Conservation (phyloP, 2,797 vertebrate species). For the Varecia variegata region DNA sequence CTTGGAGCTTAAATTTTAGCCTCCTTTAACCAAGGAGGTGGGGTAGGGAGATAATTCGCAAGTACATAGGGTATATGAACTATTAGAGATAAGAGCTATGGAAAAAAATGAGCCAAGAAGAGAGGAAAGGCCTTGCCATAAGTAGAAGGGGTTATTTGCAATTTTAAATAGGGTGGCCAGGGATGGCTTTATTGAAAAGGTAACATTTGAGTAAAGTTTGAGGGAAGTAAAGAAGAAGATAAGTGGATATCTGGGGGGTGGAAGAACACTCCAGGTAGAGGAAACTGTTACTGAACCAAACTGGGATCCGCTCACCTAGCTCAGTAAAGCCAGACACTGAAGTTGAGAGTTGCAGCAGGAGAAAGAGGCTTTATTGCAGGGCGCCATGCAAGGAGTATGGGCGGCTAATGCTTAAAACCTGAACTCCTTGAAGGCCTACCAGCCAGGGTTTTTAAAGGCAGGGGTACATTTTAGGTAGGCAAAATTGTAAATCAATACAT, state of each 20-base stretch:
- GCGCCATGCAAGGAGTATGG: background rate
- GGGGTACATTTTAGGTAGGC: background rate
- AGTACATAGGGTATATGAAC: background rate
- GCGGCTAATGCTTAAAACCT: background rate
- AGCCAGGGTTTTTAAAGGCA: background rate
- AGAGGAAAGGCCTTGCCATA: background rate
- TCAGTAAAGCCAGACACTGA: background rate
- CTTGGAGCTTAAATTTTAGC: background rate
- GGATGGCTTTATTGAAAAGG: background rate
- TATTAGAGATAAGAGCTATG: conserved; percentile 16
- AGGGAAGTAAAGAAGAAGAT: background rate
- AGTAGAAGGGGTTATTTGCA: background rate
- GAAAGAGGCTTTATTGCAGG: background rate
- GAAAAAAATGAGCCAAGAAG: background rate
- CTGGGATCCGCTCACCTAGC: background rate
- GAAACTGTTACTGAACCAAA: background rate
- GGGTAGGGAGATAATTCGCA: background rate
- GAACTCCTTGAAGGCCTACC: background rate
- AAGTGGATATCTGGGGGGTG: background rate
- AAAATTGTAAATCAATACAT: background rate
- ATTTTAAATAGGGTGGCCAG: conserved; percentile 3
- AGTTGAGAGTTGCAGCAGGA: background rate
- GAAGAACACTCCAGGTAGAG: background rate
- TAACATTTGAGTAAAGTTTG: conserved; percentile 27
- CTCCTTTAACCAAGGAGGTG: background rate